These are phyloP conservation scores for Anticlea derivata DNA, from an alignment of 2,888 invertebrate genomes.

Conservation along the genomic window DNA sequence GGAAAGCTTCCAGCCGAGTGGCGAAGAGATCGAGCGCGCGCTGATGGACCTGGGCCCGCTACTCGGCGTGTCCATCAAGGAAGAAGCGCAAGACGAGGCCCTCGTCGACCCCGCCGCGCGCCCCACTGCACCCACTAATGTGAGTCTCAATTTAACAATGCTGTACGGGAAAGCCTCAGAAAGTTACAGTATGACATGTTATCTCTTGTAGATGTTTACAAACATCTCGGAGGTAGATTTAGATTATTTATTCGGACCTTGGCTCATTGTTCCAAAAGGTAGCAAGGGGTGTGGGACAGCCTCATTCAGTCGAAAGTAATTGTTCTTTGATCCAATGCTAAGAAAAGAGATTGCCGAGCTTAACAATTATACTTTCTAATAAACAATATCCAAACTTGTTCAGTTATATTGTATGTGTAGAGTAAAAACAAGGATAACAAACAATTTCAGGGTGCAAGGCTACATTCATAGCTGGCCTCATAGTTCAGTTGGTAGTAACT, in stretches of 20 bases:
- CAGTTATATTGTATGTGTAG: too few species aligned
- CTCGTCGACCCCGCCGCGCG: slow-evolving; percentile 46
- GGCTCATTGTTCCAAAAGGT: too few species aligned
- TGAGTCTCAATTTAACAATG: slow-evolving; percentile 39
- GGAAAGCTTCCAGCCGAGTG: slow-evolving; percentile 72
- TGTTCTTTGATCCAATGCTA: too few species aligned
- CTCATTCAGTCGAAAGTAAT: too few species aligned
- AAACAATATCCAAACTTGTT: too few species aligned
- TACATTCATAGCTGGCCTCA: too few species aligned
- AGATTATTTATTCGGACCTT: not conserved
- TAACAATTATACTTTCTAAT: too few species aligned
- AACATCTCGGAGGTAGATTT: slow-evolving; percentile 6
- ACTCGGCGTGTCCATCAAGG: slow-evolving; percentile 77
- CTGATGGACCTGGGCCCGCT: slow-evolving; percentile 77
- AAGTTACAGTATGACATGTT: not conserved
- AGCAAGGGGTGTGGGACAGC: too few species aligned
- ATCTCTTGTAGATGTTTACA: slow-evolving; percentile 11
- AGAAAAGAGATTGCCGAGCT: too few species aligned
- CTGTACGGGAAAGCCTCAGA: not conserved
- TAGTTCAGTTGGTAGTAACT: too few species aligned
- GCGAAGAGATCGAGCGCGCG: slow-evolving; percentile 77
- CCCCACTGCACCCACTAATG: slow-evolving; percentile 48
- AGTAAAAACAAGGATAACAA: too few species aligned
- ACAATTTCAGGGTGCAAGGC: too few species aligned
- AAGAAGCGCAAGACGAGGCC: slow-evolving; percentile 70